phyloP scores from a whole-genome alignment of 2,113 vertebrate genomes.

The Pampusana beccarii region DNA sequence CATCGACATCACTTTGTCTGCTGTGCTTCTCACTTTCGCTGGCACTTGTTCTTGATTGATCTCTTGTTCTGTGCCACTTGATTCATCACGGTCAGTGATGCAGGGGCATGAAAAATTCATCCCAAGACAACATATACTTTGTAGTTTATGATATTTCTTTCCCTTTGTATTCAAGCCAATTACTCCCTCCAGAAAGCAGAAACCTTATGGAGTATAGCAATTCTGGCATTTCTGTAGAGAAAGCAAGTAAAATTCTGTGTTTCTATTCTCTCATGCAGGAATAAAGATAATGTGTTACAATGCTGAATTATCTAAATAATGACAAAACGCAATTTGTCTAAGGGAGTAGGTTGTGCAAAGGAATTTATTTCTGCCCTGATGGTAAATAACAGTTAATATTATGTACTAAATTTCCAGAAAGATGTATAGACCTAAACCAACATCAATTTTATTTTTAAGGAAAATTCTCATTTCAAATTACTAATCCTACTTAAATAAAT shows the following conservation, averaged over 20 bases:
- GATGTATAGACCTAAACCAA: neutral
- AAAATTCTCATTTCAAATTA: neutral
- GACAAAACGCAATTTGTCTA: neutral
- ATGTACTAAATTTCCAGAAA: neutral
- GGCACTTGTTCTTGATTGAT: conserved; percentile 30
- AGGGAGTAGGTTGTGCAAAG: neutral
- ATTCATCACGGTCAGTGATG: conserved; percentile 7
- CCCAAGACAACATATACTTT: neutral
- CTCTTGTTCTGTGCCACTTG: conserved; percentile 27
- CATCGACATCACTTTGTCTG: neutral
- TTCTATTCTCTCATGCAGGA: neutral
- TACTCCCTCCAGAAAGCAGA: conserved; percentile 11
- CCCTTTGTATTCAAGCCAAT: neutral
- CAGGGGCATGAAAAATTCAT: conserved; percentile 46
- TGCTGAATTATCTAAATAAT: neutral
- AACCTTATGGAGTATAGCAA: neutral
- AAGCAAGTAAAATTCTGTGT: neutral
- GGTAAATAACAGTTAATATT: neutral
- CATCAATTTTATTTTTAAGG: neutral
- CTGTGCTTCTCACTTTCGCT: neutral
- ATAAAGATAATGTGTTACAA: neutral
- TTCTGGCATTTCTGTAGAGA: neutral
- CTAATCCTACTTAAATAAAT: neutral
- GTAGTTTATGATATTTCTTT: conserved; percentile 7
- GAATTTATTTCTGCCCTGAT: neutral